Evolutionary conservation across 2,113 vertebrate genomes (phyloP).

Genomic region (Epinephelus fuscoguttatus): DNA sequence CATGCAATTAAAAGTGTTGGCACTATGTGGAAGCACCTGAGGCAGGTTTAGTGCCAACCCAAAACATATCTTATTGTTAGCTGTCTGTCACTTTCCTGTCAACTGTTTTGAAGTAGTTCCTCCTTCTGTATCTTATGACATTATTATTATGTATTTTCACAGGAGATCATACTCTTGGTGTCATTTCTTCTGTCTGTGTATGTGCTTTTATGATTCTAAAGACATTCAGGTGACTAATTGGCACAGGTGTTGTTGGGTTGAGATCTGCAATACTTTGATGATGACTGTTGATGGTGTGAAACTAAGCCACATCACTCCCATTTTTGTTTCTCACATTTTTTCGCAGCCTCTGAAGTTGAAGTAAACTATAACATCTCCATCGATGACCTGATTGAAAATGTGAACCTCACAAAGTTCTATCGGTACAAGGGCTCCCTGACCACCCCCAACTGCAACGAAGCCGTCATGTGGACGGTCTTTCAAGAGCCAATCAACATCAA

Average conservation of each 20-base stretch:
- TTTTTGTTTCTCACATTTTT: neutral
- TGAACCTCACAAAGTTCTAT: conserved; percentile 78
- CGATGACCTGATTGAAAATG: conserved; percentile 72
- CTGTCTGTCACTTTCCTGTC: no score
- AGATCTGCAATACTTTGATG: neutral
- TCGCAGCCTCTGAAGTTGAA: neutral
- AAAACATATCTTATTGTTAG: no score
- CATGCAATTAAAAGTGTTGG: no score
- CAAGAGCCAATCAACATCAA: conserved; percentile 75
- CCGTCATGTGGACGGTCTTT: conserved; percentile 85
- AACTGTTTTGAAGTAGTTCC: no score
- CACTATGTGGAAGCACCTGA: no score
- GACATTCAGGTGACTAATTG: neutral
- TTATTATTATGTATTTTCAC: neutral
- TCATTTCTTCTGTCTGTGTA: neutral
- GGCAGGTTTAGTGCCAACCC: no score
- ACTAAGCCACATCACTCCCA: neutral
- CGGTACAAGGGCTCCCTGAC: conserved; percentile 85
- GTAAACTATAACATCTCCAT: conserved; percentile 65
- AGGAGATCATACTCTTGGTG: neutral
- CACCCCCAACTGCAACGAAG: conserved; percentile 78
- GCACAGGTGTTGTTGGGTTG: neutral
- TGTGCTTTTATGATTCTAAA: neutral
- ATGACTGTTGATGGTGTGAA: no score
- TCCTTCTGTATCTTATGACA: no score